Evolutionary conservation across 1,140 invertebrate species (phyloP), one percentile per base, ranked within the genome.

Genomic region (Scaptomyza graminum): DNA sequence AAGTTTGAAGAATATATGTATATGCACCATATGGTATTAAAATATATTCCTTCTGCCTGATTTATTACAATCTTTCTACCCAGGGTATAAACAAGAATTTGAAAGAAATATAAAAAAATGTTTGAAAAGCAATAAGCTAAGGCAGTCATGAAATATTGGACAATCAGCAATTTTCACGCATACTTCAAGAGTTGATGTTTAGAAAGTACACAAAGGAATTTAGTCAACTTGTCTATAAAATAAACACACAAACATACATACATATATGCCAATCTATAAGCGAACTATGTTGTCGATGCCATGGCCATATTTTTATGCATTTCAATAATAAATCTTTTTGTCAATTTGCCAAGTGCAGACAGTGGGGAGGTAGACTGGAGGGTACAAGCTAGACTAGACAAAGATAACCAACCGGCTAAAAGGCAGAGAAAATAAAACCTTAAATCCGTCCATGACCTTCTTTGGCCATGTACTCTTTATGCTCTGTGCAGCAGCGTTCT

Each of bases 401-500:
- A 16, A 16, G 12, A n/a, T n/a, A n/a, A n/a, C 28, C 9, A 28
- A 41, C 13, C 22, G 34, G 18, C 9, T 18, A 62, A 62, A 43
- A 25, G 7, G 31, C 31, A 46, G 18, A 43, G 67, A 70, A 68
- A 56, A 61, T 56, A 60, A 82, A 68, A 74, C 82, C 70, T 74
- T 70, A 87, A 88, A 87, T 88, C 83, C 77, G 83, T 87, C 83
- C 83, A 87, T 87, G 83, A 87, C 83, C 83, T 87, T 87, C 83
- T 87, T 87, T 88, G 84, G 75, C 49, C 54, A 47, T 70, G 61
- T 75, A 56, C 71, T 52, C 56, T 55, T 44, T 70, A 63, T 75
- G 56, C 71, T 52, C 56, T 55, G 74, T 31, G 51, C 61, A 72
- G 77, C 37, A 72, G 77, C 37, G 37, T 80, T 83, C 75, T 83